Evolutionary conservation across 2,888 invertebrate species (phyloP).

Genomic region (Scrobipalpa atriplicella): DNA sequence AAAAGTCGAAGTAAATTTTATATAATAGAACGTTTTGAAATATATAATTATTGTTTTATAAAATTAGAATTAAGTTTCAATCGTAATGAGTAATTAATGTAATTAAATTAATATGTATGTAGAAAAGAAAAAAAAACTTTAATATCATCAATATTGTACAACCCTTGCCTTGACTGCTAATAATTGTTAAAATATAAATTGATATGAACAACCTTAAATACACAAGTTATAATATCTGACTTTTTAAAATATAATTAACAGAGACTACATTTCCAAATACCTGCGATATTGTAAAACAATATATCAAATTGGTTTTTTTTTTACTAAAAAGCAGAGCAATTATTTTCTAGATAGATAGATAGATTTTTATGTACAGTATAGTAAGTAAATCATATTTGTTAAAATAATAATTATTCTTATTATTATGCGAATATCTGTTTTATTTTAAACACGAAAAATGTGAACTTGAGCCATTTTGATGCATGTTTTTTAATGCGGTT

Average conservation of each 20-base stretch:
- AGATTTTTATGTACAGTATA: constrained; percentile 4
- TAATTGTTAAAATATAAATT: constrained; percentile 36
- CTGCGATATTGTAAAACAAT: not conserved
- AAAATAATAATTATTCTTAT: too few species aligned
- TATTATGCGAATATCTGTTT: too few species aligned
- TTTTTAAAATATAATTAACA: not conserved
- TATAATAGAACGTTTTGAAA: not conserved
- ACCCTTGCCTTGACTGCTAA: constrained; percentile 64
- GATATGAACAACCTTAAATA: not conserved
- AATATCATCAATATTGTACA: constrained; percentile 49
- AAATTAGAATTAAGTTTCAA: constrained; percentile 15
- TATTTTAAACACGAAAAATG: too few species aligned
- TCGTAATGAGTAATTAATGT: not conserved
- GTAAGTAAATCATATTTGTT: not conserved
- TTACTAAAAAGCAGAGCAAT: too few species aligned
- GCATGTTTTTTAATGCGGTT: too few species aligned
- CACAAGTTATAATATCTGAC: not conserved
- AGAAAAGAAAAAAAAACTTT: constrained; percentile 9
- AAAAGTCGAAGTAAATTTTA: not conserved
- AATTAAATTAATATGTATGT: not conserved
- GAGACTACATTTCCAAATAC: not conserved
- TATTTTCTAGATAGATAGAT: not conserved
- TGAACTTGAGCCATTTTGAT: too few species aligned
- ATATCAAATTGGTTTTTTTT: not conserved
- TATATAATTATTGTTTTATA: constrained; percentile 13